Conservation (phyloP, 2,797 vertebrate species). For the Paedocypris micromegethes region DNA sequence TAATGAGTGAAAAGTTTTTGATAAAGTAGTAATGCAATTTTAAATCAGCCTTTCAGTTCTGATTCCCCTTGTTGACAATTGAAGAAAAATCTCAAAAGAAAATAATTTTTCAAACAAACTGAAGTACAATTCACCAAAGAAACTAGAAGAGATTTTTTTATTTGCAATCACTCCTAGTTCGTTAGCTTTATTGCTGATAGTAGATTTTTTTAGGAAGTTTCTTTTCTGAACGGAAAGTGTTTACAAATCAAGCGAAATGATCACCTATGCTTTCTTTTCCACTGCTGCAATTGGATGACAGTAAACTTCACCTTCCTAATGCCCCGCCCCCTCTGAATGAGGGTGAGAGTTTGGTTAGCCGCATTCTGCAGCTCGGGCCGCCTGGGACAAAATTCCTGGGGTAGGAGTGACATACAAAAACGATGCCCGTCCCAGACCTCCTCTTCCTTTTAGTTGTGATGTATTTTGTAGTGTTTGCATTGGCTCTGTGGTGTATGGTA, state of each 20-base stretch:
- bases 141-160: too few species aligned
- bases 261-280: slow-evolving; percentile 85
- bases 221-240: neutral
- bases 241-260: slow-evolving; percentile 53
- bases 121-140: too few species aligned
- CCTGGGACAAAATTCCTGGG: slow-evolving; percentile 99
- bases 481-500: slow-evolving; percentile 28
- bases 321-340: slow-evolving; percentile 99
- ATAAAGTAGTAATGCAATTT: too few species aligned
- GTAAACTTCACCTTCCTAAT: slow-evolving; percentile 99
- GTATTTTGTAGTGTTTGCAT: slow-evolving; percentile 64
- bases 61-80: too few species aligned
- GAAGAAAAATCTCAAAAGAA: too few species aligned
- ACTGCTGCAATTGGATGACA: slow-evolving; percentile 93
- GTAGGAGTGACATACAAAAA: slow-evolving; percentile 89
- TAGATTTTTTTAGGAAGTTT: too few species aligned
- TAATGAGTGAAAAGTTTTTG: too few species aligned
- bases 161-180: too few species aligned
- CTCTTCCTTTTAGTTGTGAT: slow-evolving; percentile 57
- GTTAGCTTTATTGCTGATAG: too few species aligned
- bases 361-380: slow-evolving; percentile 99
- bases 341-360: slow-evolving; percentile 99
- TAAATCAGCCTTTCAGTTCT: too few species aligned
- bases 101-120: too few species aligned
- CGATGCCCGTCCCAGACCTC: slow-evolving; percentile 75